phyloP scores from a whole-genome alignment of 2,888 invertebrate species.

The Meteorus cinctellus region DNA sequence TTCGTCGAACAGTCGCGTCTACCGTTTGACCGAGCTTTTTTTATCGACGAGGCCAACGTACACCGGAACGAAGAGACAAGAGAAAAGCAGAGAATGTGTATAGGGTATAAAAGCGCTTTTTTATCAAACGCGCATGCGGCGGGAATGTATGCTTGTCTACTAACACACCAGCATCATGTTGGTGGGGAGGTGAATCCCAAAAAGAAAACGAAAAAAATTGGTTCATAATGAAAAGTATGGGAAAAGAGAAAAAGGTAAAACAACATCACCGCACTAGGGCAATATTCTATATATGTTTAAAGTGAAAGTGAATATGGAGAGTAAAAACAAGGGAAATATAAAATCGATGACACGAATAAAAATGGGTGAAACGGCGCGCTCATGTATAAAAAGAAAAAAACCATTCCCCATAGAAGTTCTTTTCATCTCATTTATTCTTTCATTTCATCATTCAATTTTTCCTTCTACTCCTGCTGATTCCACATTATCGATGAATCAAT shows the following conservation, averaged over 20 bases:
- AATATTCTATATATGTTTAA: background rate
- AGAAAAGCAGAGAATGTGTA: constrained; percentile 46
- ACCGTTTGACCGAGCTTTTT: constrained; percentile 61
- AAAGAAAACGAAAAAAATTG: background rate
- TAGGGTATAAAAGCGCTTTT: constrained; percentile 40
- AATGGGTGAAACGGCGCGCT: background rate
- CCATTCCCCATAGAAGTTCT: background rate
- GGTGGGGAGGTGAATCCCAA: constrained; percentile 3
- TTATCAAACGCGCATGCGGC: constrained; percentile 69
- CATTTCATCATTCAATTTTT: background rate
- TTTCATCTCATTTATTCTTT: background rate
- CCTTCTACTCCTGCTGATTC: background rate
- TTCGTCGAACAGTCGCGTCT: constrained; percentile 40
- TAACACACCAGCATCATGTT: constrained; percentile 28
- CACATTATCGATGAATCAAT: background rate
- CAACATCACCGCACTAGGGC: background rate
- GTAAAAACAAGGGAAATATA: background rate
- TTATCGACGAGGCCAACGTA: constrained; percentile 60
- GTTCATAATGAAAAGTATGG: constrained; percentile 25
- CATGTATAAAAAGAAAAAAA: background rate
- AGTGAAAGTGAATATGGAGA: constrained; percentile 37
- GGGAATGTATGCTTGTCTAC: constrained; percentile 36
- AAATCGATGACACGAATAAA: constrained; percentile 19
- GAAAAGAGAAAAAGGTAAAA: constrained; percentile 26
- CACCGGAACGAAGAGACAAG: constrained; percentile 39